These are phyloP conservation scores for Gymnoscelis rufifasciata DNA, from an alignment of 2,888 invertebrate species.

Conservation along the genomic window DNA sequence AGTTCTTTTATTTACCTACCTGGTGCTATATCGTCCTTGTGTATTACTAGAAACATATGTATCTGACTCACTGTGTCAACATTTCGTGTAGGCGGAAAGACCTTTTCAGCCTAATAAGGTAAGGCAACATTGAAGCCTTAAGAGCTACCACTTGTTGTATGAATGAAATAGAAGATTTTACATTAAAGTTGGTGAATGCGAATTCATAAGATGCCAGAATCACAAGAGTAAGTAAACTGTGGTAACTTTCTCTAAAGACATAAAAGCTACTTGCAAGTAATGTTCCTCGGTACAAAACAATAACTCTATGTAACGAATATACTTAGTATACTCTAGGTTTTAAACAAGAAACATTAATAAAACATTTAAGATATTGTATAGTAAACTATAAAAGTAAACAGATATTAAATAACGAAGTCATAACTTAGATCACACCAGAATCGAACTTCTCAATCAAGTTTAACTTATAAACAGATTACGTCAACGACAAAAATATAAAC, in stretches of 20 bases:
- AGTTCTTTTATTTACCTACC: constrained; percentile 30
- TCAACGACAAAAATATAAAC: constrained; percentile 10
- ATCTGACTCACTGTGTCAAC: constrained; percentile 72
- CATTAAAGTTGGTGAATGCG: constrained; percentile 5
- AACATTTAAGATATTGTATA: no score
- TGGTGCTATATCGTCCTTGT: constrained; percentile 72
- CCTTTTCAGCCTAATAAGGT: constrained; percentile 53
- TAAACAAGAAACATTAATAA: constrained; percentile 19
- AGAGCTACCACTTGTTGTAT: constrained; percentile 23
- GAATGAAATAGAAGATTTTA: neutral
- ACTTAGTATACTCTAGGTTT: constrained; percentile 26
- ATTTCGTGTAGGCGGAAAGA: constrained; percentile 65
- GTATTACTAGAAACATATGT: constrained; percentile 30
- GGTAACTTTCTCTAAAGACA: constrained; percentile 52
- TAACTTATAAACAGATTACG: constrained; percentile 46
- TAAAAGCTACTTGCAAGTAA: constrained; percentile 31
- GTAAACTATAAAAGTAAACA: neutral
- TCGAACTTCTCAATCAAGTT: constrained; percentile 30
- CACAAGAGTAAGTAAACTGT: constrained; percentile 33
- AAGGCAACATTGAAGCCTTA: constrained; percentile 34
- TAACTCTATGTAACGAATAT: constrained; percentile 30
- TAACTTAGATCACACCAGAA: constrained; percentile 11
- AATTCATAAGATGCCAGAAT: constrained; percentile 25
- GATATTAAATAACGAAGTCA: constrained; percentile 9
- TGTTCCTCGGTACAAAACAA: constrained; percentile 44